phyloP scores from a whole-genome alignment of 2,113 vertebrate genomes.

The Caretta caretta region DNA sequence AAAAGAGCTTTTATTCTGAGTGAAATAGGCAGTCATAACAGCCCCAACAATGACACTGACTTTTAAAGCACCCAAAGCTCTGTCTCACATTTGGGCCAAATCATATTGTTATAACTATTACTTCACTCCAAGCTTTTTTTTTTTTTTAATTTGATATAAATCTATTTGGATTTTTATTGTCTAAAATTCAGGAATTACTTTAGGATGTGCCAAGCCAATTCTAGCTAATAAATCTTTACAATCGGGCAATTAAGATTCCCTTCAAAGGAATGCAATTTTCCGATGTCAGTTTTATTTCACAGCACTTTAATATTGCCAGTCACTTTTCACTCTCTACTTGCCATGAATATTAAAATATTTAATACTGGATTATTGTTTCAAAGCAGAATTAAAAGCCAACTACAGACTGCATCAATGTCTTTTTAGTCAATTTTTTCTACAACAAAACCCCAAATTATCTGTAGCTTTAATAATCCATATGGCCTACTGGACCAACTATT shows the following conservation, averaged over 20 bases:
- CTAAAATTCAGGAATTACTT: not conserved
- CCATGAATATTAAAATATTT: not conserved
- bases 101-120: not conserved
- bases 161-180: not conserved
- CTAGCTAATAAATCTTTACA: slow-evolving; percentile 34
- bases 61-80: not conserved
- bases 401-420: not conserved
- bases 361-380: not conserved
- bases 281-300: slow-evolving; percentile 35
- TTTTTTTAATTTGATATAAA: not conserved
- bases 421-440: slow-evolving; percentile 2
- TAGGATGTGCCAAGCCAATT: not conserved
- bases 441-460: not conserved
- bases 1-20: not conserved
- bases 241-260: slow-evolving; percentile 32
- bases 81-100: not conserved
- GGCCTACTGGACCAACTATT: not conserved
- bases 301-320: slow-evolving; percentile 11
- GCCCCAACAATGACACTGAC: not conserved
- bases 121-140: not conserved
- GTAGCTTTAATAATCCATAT: not conserved
- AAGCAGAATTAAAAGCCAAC: not conserved
- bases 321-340: not conserved
- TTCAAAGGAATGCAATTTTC: slow-evolving; percentile 5
- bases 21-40: not conserved